phyloP scores from a whole-genome alignment of 2,888 invertebrate genomes.

The Eustalomyia histrio region DNA sequence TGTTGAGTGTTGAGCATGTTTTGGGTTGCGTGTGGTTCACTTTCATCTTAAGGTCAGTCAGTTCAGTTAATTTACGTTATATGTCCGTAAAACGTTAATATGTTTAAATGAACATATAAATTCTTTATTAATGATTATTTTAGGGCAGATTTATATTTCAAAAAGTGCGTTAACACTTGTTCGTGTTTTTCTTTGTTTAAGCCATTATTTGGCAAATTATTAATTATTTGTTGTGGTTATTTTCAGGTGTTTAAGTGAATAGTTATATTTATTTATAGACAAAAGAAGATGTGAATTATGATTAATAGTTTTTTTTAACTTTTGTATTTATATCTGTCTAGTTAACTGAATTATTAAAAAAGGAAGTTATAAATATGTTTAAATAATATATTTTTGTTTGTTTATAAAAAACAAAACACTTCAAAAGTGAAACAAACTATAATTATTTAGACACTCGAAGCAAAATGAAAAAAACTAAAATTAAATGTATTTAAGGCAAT shows the following conservation, averaged over 20 bases:
- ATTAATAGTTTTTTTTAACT: constrained; percentile 16
- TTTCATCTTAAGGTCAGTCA: constrained; percentile 48
- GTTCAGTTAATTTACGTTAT: not conserved
- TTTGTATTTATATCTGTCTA: not conserved
- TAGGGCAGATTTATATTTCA: not conserved
- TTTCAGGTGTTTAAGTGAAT: not conserved
- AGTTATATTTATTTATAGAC: constrained; percentile 8
- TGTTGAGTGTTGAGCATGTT: constrained; percentile 21
- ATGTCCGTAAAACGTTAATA: not conserved
- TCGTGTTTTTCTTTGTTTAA: not conserved
- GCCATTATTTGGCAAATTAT: not conserved
- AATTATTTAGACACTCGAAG: too few relatives aligned
- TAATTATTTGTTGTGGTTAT: not conserved
- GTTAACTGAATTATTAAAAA: not conserved
- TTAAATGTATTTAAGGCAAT: too few relatives aligned
- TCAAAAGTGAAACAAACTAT: too few relatives aligned
- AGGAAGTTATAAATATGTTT: constrained; percentile 32
- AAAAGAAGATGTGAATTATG: constrained; percentile 4
- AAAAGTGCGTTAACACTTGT: constrained; percentile 12
- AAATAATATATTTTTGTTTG: constrained; percentile 7
- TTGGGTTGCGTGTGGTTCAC: constrained; percentile 21
- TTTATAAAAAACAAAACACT: not conserved
- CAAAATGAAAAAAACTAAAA: too few relatives aligned
- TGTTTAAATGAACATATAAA: not conserved
- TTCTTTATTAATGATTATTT: not conserved